Conservation (phyloP, 2,113 vertebrate genomes). For the Tragulus kanchil region DNA sequence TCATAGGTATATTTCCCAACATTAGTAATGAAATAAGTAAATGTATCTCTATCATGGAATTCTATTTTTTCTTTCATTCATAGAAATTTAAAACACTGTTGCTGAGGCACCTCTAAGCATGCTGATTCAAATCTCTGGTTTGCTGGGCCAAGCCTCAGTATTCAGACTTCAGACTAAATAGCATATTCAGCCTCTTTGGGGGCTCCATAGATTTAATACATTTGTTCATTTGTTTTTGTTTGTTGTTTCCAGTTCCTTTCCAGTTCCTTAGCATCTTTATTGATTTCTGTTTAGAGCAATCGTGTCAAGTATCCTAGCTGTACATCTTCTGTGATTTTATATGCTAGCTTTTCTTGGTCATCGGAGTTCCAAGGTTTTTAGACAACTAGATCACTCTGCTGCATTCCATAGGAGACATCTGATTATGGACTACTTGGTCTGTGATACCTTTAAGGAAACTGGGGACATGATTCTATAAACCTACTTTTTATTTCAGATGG, state of each 20-base stretch:
- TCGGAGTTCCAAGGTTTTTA: constrained; percentile 92
- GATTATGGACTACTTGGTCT: constrained; percentile 94
- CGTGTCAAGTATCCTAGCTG: constrained; percentile 94
- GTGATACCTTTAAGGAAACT: constrained; percentile 93
- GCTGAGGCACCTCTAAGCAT: constrained; percentile 94
- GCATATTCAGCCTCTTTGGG: constrained; percentile 94
- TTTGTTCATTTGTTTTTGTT: constrained; percentile 89
- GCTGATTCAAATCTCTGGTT: constrained; percentile 95
- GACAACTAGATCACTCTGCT: constrained; percentile 90
- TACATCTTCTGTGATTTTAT: constrained; percentile 94
- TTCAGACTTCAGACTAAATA: constrained; percentile 93
- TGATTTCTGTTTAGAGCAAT: constrained; percentile 94
- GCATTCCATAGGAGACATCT: constrained; percentile 92
- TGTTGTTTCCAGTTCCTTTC: constrained; percentile 91
- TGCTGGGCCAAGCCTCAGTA: constrained; percentile 93
- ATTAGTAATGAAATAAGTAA: constrained; percentile 93
- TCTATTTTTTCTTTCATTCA: constrained; percentile 93
- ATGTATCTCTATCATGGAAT: constrained; percentile 93
- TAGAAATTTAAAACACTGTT: constrained; percentile 94
- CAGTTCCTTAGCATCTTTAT: constrained; percentile 94
- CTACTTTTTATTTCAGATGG: constrained; percentile 75
- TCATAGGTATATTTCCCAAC: constrained; percentile 95
- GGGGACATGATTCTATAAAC: constrained; percentile 91
- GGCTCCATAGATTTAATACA: constrained; percentile 93
- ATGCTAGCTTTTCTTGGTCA: constrained; percentile 94